phyloP scores from a whole-genome alignment of 2,113 vertebrate species.

The Neoarius graeffei region DNA sequence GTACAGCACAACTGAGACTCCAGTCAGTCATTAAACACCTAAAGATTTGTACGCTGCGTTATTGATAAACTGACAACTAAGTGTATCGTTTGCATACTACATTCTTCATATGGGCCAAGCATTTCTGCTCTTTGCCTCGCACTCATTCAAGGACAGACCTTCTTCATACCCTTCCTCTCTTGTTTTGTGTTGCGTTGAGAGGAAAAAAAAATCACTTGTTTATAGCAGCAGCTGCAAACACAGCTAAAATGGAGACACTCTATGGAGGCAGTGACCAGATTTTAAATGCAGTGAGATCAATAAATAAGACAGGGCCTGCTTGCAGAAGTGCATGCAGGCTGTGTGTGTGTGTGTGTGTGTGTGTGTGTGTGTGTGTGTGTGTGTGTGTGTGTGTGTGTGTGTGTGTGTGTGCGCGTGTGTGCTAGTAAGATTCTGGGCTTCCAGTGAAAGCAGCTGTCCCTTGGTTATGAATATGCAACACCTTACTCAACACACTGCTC shows the following conservation, averaged over 20 bases:
- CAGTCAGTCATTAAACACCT: neutral
- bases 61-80: neutral
- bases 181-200: constrained; percentile 68
- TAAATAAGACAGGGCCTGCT: constrained; percentile 65
- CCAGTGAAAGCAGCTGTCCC: constrained; percentile 69
- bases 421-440: constrained; percentile 65
- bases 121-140: constrained; percentile 50
- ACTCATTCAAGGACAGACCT: constrained; percentile 53
- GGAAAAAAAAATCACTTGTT: constrained; percentile 76
- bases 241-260: constrained; percentile 78
- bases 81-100: neutral
- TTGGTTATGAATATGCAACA: constrained; percentile 78
- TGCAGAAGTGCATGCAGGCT: constrained; percentile 63
- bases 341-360: constrained; percentile 57
- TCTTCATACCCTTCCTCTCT: constrained; percentile 50
- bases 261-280: constrained; percentile 79
- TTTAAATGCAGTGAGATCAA: constrained; percentile 90
- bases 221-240: constrained; percentile 68
- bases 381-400: constrained; percentile 61
- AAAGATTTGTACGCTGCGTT: neutral
- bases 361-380: constrained; percentile 44
- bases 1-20: neutral
- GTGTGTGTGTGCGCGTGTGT: constrained; percentile 45
- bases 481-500: constrained; percentile 56
- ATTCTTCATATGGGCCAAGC: neutral